A percentile compares a stretch with the other conserved stretches of the same genome.
Evolutionary conservation across 2,113 vertebrate species (phyloP).

Genomic region (Willisornis vidua): DNA sequence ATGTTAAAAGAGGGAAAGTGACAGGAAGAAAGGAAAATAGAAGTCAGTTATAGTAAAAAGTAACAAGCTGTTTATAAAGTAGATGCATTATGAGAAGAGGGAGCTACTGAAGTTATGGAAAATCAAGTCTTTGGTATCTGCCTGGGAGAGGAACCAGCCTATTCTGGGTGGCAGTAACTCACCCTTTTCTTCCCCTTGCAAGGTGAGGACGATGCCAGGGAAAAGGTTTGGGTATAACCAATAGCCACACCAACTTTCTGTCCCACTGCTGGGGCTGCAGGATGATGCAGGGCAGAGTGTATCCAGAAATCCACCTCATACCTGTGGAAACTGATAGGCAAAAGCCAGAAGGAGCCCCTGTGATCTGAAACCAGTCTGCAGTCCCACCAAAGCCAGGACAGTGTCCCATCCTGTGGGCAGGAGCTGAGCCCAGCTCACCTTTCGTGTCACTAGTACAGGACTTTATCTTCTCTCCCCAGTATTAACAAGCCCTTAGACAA

Average conservation of each 20-base stretch:
- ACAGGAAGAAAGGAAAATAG: background rate
- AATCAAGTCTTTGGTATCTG: background rate
- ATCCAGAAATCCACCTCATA: background rate
- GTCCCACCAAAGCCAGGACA: background rate
- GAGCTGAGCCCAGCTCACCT: background rate
- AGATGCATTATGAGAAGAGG: background rate
- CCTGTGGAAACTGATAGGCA: background rate
- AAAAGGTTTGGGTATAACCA: background rate
- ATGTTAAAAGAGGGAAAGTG: background rate
- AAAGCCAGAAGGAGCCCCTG: background rate
- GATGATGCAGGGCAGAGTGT: background rate
- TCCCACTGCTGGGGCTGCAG: background rate
- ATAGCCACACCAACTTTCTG: background rate
- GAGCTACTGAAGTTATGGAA: background rate
- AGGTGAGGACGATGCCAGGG: accelerated
- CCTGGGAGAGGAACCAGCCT: background rate
- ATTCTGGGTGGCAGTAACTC: background rate
- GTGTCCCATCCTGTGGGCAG: background rate
- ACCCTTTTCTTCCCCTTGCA: background rate
- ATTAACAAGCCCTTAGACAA: background rate
- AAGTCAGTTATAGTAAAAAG: background rate
- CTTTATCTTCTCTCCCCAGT: background rate
- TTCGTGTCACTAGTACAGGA: accelerated
- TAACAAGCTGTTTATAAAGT: background rate
- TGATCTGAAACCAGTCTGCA: too few species aligned